Evolutionary conservation across 2,113 vertebrate genomes (phyloP).

Genomic region (Antechinus stuartii): DNA sequence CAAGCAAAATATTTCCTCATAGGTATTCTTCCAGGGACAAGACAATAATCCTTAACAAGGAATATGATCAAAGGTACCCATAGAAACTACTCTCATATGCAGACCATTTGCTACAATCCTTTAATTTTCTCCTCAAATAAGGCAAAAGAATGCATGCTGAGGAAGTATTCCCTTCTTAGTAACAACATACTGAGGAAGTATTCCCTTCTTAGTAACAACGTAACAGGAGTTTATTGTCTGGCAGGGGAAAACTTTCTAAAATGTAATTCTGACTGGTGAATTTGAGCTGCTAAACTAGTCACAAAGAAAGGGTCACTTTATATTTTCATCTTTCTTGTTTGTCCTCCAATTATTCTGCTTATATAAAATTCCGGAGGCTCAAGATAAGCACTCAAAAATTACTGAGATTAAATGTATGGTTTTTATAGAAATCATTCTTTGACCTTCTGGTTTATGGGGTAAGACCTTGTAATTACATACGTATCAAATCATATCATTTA

Average conservation of each 20-base stretch:
- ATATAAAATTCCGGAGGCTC: background rate
- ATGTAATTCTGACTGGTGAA: background rate
- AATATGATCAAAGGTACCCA: background rate
- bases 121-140: background rate
- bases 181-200: background rate
- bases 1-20: background rate
- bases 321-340: slow-evolving; percentile 11
- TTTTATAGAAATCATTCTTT: background rate
- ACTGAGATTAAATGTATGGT: background rate
- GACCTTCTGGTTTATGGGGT: background rate
- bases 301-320: background rate
- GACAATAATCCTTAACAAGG: background rate
- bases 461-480: background rate
- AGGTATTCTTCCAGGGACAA: background rate
- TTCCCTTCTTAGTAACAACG: background rate
- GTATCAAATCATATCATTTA: background rate
- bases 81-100: background rate
- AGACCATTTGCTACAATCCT: background rate
- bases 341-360: background rate
- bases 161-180: background rate
- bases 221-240: background rate
- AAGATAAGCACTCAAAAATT: background rate
- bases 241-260: background rate
- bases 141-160: background rate
- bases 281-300: background rate